phyloP scores from a whole-genome alignment of 1,140 invertebrate species.

The Drosophila burlai region DNA sequence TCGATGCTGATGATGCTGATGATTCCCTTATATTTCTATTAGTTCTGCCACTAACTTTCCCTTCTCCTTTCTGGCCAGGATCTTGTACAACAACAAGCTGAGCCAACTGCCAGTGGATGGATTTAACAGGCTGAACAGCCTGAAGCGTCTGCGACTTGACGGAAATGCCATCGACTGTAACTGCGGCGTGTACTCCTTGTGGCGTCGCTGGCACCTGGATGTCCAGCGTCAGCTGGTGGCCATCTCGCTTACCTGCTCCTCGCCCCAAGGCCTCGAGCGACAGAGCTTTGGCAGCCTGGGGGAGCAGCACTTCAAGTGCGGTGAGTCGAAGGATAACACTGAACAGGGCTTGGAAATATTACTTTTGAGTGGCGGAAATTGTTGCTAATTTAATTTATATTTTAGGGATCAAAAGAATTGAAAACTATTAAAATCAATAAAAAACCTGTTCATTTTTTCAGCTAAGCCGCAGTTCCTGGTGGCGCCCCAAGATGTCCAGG shows the following conservation, averaged over 20 bases:
- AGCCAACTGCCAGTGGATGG: slow-evolving; percentile 90
- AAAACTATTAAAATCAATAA: not conserved
- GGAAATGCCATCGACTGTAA: slow-evolving; percentile 95
- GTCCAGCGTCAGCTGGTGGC: slow-evolving; percentile 85
- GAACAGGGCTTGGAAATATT: not conserved
- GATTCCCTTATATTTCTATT: slow-evolving; percentile 4
- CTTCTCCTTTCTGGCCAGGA: slow-evolving; percentile 37
- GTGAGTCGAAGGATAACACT: slow-evolving; percentile 86
- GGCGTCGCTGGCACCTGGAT: slow-evolving; percentile 89
- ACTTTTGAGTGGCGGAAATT: not conserved
- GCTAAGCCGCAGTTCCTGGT: slow-evolving; percentile 91
- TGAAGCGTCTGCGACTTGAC: slow-evolving; percentile 93
- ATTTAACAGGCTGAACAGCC: slow-evolving; percentile 89
- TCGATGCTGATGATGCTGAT: slow-evolving; percentile 49
- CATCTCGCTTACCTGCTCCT: slow-evolving; percentile 91
- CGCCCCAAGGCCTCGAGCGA: slow-evolving; percentile 90
- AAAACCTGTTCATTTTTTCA: slow-evolving; percentile 73
- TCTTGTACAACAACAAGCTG: slow-evolving; percentile 90
- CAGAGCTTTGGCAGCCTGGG: slow-evolving; percentile 87
- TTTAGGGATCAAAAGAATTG: not conserved
- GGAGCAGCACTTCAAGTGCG: slow-evolving; percentile 92
- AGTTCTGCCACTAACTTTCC: not conserved
- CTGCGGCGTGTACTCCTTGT: slow-evolving; percentile 93
- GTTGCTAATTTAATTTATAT: not conserved
- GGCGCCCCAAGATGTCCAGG: slow-evolving; percentile 92